These are phyloP conservation scores for Eleutherodactylus coqui DNA, from an alignment of 2,797 vertebrate species.

Conservation along the genomic window DNA sequence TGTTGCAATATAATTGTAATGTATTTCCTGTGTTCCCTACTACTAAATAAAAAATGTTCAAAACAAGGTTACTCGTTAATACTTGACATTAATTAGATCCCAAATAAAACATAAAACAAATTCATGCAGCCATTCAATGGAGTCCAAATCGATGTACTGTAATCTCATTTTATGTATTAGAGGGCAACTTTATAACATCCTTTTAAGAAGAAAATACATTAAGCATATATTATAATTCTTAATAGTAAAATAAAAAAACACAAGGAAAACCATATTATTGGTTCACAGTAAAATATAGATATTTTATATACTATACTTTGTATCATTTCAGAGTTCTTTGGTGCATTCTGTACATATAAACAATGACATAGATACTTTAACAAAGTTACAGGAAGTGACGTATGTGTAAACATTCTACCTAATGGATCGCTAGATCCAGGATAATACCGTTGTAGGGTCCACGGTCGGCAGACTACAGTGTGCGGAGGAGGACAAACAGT, in stretches of 20 bases:
- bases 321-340: slow-evolving; percentile 48
- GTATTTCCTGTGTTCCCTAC: too few species aligned
- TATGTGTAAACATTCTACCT: slow-evolving; percentile 45
- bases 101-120: not conserved
- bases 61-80: not conserved
- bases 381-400: slow-evolving; percentile 20
- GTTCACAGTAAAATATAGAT: slow-evolving; percentile 50
- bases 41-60: too few species aligned
- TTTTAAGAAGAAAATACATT: slow-evolving; percentile 55
- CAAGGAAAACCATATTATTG: slow-evolving; percentile 7
- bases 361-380: slow-evolving; percentile 21
- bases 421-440: slow-evolving; percentile 11
- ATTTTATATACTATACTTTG: slow-evolving; percentile 33
- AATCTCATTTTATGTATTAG: slow-evolving; percentile 29
- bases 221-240: slow-evolving; percentile 51
- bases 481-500: not conserved
- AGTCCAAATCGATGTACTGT: slow-evolving; percentile 20
- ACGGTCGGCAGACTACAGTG: slow-evolving; percentile 4
- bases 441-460: not conserved
- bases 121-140: not conserved
- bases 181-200: slow-evolving; percentile 27
- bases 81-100: not conserved
- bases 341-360: slow-evolving; percentile 54
- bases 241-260: slow-evolving; percentile 46
- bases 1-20: too few species aligned